Percentiles rank a stretch among this genome's conserved stretches.
Evolutionary conservation across 2,113 vertebrate genomes (phyloP).

Genomic region (Sturnira hondurensis): DNA sequence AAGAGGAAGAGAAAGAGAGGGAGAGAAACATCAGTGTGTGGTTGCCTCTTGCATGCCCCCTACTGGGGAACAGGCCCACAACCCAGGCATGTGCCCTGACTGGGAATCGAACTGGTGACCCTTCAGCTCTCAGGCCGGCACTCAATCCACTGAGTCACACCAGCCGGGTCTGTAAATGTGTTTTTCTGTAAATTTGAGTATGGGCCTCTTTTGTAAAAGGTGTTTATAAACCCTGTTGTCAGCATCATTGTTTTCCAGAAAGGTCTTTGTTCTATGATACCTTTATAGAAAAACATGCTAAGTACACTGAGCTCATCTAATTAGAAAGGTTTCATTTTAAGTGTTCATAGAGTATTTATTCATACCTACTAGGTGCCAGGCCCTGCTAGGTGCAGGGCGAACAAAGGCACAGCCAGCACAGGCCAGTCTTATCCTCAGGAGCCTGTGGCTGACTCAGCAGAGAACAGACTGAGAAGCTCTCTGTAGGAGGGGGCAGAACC

Average conservation of each 20-base stretch:
- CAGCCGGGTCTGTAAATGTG: background rate
- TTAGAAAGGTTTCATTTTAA: constrained; percentile 42
- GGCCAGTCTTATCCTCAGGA: background rate
- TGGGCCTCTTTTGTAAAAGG: background rate
- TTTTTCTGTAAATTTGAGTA: constrained; percentile 25
- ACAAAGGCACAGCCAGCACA: background rate
- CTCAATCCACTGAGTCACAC: too few relatives aligned
- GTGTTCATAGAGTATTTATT: constrained; percentile 8
- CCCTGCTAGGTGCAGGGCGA: background rate
- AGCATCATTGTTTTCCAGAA: constrained; percentile 26
- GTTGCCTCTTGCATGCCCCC: too few relatives aligned
- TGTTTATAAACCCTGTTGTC: background rate
- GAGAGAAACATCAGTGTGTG: too few relatives aligned
- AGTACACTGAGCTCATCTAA: background rate
- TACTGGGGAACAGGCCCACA: too few relatives aligned
- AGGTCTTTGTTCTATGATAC: background rate
- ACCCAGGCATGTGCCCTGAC: too few relatives aligned
- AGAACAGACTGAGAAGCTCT: background rate
- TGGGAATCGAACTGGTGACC: too few relatives aligned
- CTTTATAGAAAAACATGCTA: background rate
- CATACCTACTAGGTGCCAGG: background rate
- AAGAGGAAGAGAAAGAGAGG: too few relatives aligned
- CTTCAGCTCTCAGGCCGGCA: too few relatives aligned
- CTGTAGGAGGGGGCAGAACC: background rate
- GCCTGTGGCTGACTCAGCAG: background rate